Conservation (phyloP, 1,140 invertebrate species). For the Argopecten irradians region DNA sequence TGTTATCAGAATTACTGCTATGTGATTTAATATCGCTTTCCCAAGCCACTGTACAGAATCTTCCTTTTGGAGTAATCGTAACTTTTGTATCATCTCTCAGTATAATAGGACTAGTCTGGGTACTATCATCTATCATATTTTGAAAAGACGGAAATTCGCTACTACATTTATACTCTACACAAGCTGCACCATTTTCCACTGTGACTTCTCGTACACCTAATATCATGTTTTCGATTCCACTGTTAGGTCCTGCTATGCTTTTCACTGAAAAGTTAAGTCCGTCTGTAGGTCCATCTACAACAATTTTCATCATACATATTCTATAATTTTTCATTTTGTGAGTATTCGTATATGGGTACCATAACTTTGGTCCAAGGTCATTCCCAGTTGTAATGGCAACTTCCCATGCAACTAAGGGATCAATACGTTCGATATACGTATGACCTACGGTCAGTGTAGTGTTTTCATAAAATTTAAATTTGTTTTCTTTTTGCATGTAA, state of each 20-base stretch:
- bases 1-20: not conserved
- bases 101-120: too few relatives aligned
- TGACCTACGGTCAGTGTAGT: not conserved
- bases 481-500: not conserved
- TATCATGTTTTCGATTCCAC: not conserved
- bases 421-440: not conserved
- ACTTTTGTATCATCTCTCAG: not conserved
- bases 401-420: not conserved
- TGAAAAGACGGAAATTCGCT: not conserved
- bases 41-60: not conserved
- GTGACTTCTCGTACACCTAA: not conserved
- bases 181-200: not conserved
- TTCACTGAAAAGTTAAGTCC: not conserved
- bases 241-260: not conserved
- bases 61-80: not conserved
- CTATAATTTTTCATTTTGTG: not conserved
- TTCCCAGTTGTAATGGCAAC: not conserved
- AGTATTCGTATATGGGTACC: not conserved
- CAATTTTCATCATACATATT: not conserved
- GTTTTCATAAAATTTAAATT: not conserved
- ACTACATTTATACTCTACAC: not conserved
- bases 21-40: not conserved
- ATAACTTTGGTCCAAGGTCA: not conserved
- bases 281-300: not conserved
- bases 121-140: not conserved